Evolutionary conservation across 2,888 invertebrate genomes (phyloP), one percentile per base, ranked within the genome.

Genomic region (Pocota personata): DNA sequence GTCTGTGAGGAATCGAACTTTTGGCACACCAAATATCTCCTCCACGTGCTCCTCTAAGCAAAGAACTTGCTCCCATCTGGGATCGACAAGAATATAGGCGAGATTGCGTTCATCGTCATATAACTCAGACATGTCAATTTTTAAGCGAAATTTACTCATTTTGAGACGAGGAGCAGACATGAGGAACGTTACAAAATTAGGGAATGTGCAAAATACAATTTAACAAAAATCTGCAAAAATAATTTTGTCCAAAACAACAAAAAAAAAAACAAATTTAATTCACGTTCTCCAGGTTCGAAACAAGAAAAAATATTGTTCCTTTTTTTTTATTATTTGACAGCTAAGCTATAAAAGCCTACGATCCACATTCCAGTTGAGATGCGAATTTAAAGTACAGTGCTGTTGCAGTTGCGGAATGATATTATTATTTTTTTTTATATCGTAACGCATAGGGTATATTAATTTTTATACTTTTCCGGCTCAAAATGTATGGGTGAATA

Each of bases 41-140:
- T 91, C 80, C 5, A 91, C 89, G 60, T 90, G 90, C 30, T 90
- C 71, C 37, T 89, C 88, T 2, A 90, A 50, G n/a, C 88, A 76
- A 2, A 80, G 82, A 1, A 91, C 86, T 32, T 87, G 87, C 0
- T 46, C 7, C 90, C 90, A 90, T 0, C 52, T 40, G 0, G 62
- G 24, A 80, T 90, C 88, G 0, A 90, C 83, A 2, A 89, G 86
- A 3, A 91, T 67, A 12, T 90, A 60, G 0, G 89, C 88, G n/a
- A 83, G 78, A 3, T 72, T 79, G 0, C 91, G 89, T 7, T 87
- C 88, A 50, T 90, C 90, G 6, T 19, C 78, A 40, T 88, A 90
- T 16, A 89, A 91, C 5, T 88, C 64, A 0, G 89, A 88, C 30
- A 90, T 40, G 57, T 91, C 90, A 27, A 90, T 50, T 55, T 87